Base-by-base conservation (phyloP, 2,797 vertebrate species). In the Semaprochilodus insignis region DNA sequence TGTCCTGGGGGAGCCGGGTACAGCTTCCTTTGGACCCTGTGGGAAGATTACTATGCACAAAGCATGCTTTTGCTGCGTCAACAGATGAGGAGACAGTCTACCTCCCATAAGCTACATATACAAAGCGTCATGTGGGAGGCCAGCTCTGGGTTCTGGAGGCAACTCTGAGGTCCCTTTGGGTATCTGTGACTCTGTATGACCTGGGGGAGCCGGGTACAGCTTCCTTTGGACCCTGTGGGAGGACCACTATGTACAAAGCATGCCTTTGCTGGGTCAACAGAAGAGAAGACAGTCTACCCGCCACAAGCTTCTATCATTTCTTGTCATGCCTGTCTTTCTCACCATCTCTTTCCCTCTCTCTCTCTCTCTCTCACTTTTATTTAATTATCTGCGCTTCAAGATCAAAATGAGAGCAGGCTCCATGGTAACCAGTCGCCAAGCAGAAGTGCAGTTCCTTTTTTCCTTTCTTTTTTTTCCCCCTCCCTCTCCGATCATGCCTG, bases 351-450 rank as follows among this genome's bases (percentile, higher is more conserved):
- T 71, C 27, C 15, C 40, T 62, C 66, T 77, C 63, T 15, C 65
- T 60, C 16, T 36, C 27, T 25, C 19, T 57, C 16, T 27, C 51
- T n/a, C 14, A 11, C 74, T 48, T 6, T 78, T 54, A 83, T 85
- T 87, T 86, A 81, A 87, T 86, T 88, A 84, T 87, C 83, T 84
- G 27, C 80, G 55, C 78, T 81, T 80, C 65, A 71, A 78, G 79
- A 82, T 85, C 80, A 85, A 80, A 88, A 83, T 85, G 78, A 81
- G 80, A 80, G 79, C 76, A 83, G 79, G 79, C 79, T 48, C 83
- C 86, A 90, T 87, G 85, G 87, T 86, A 89, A 88, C 86, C 74
- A 80, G 83, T 87, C 78, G 81, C 72, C 81, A 76, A 82, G 73
- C 69, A 82, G 60, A 74, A 82, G 63, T 84, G 60, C 63, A 66